phyloP scores from a whole-genome alignment of 2,113 vertebrate species.

The Sceloporus tristichus region DNA sequence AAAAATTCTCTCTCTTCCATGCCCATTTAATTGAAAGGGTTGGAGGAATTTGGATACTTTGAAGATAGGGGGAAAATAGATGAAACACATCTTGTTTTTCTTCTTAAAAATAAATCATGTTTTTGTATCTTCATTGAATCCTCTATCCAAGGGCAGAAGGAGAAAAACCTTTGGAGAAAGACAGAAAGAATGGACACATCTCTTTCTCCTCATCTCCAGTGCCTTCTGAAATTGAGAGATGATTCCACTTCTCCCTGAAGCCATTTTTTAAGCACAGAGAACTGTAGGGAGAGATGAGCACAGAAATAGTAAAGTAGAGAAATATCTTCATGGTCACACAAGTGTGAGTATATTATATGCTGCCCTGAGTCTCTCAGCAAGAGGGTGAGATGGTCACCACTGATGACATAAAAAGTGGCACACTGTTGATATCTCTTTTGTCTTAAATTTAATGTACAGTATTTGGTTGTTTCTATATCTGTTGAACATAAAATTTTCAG shows the following conservation, averaged over 20 bases:
- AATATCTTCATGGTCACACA: background rate
- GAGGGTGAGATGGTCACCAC: background rate
- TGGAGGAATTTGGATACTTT: background rate
- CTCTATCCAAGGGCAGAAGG: no score
- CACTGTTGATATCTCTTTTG: background rate
- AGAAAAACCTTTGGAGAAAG: background rate
- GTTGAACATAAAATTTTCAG: conserved; percentile 1
- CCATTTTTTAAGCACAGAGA: background rate
- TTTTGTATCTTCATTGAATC: no score
- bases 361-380: background rate
- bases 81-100: background rate
- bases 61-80: background rate
- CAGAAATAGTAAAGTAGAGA: background rate
- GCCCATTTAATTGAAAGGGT: no score
- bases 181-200: background rate
- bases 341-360: background rate
- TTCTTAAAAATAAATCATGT: background rate
- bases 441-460: background rate
- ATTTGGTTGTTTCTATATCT: background rate
- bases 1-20: no score
- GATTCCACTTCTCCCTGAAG: background rate
- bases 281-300: background rate
- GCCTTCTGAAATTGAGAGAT: background rate
- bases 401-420: background rate
- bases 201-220: background rate